Evolutionary conservation across 2,888 invertebrate genomes (phyloP).

Genomic region (Frankliniella fusca): DNA sequence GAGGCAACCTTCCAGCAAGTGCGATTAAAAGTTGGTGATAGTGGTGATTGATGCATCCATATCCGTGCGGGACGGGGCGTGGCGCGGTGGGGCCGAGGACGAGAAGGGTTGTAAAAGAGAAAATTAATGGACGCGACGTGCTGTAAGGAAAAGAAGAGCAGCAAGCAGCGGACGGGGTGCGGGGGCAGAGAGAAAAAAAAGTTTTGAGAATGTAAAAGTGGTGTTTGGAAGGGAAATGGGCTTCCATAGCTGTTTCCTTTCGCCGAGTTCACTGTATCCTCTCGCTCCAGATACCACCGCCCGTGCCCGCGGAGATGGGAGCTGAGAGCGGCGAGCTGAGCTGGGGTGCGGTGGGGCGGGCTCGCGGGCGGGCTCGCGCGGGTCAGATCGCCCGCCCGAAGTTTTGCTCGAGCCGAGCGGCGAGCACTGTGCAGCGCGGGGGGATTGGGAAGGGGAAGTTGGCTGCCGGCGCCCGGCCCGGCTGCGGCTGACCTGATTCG

Average conservation of each 20-base stretch:
- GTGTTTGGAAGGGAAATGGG: conserved; percentile 27
- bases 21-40: conserved; percentile 26
- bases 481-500: background rate
- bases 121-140: conserved; percentile 27
- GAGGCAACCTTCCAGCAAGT: conserved; percentile 10
- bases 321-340: background rate
- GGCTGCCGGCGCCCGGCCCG: too few relatives aligned
- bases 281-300: background rate
- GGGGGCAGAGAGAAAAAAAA: conserved; percentile 28
- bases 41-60: conserved; percentile 22
- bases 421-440: too few relatives aligned
- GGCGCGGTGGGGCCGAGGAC: conserved; percentile 37
- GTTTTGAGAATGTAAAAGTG: conserved; percentile 27
- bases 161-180: too few relatives aligned
- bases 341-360: background rate
- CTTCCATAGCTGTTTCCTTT: conserved; percentile 18
- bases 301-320: conserved; percentile 44
- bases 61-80: conserved; percentile 32
- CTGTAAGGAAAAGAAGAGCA: conserved; percentile 27
- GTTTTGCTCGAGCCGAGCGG: too few relatives aligned
- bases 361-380: background rate
- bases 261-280: conserved; percentile 12
- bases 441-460: too few relatives aligned
- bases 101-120: conserved; percentile 23
- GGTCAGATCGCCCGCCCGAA: background rate